Percentiles rank a stretch among this genome's conserved stretches.
phyloP scores from a whole-genome alignment of 2,888 invertebrate species.

The Athripsodes cinereus region DNA sequence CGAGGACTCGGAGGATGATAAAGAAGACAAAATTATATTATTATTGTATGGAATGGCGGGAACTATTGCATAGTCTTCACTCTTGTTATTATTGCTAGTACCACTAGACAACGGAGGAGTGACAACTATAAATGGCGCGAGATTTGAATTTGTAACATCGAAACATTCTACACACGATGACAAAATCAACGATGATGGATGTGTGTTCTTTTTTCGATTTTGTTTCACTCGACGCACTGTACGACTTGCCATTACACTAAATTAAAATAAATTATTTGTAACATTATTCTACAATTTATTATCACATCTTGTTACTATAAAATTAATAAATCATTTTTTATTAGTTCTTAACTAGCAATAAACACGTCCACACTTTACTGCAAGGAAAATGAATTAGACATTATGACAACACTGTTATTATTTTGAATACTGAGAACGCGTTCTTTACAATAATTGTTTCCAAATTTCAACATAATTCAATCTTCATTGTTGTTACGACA shows the following conservation, averaged over 20 bases:
- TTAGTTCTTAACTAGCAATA: neutral
- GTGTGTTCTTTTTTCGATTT: slow-evolving; percentile 48
- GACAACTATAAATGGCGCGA: slow-evolving; percentile 37
- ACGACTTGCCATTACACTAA: slow-evolving; percentile 55
- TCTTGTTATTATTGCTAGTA: too few species aligned
- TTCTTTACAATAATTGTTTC: neutral
- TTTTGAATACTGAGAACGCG: neutral
- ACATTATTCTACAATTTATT: neutral
- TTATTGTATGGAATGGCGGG: slow-evolving; percentile 5
- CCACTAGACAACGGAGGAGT: slow-evolving; percentile 37
- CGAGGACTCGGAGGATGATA: slow-evolving; percentile 16
- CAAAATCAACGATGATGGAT: slow-evolving; percentile 28
- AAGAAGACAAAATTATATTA: neutral
- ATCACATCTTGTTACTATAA: neutral
- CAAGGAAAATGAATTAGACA: neutral
- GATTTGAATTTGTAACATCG: slow-evolving; percentile 20
- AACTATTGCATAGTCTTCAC: slow-evolving; percentile 16
- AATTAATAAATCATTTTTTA: neutral
- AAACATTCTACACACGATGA: slow-evolving; percentile 29
- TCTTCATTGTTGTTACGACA: neutral
- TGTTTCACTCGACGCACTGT: slow-evolving; percentile 70
- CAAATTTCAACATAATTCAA: neutral
- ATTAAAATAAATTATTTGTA: neutral
- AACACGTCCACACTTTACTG: neutral
- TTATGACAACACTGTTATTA: neutral